Evolutionary conservation across 2,113 vertebrate genomes (phyloP).

Genomic region (Alaudala cheleensis): DNA sequence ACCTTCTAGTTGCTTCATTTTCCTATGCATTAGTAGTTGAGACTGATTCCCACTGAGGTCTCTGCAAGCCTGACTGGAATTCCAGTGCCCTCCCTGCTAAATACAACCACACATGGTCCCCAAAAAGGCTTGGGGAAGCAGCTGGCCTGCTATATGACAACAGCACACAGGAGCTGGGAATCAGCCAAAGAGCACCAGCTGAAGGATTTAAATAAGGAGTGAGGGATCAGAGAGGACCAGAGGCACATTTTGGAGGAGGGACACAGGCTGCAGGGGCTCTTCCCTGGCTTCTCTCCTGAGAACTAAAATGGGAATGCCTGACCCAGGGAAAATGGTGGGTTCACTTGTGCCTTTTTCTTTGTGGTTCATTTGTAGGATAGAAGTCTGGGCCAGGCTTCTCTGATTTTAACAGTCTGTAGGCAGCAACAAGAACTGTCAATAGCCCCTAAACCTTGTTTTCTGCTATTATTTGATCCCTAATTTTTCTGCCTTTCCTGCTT

Average conservation of each 20-base stretch:
- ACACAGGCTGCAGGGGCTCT: neutral
- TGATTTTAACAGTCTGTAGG: neutral
- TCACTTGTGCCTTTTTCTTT: neutral
- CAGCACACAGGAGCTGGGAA: neutral
- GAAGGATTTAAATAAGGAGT: neutral
- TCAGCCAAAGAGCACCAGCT: neutral
- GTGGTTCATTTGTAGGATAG: neutral
- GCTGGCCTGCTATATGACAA: slow-evolving; percentile 17
- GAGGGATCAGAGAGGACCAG: neutral
- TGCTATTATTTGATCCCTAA: neutral
- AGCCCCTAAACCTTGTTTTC: neutral
- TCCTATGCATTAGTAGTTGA: neutral
- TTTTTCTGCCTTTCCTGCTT: neutral
- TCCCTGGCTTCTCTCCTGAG: neutral
- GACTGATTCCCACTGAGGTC: neutral
- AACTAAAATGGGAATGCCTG: neutral
- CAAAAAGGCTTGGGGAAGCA: neutral
- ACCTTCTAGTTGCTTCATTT: neutral
- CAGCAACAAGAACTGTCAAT: neutral
- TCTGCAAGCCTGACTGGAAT: neutral
- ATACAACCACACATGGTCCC: neutral
- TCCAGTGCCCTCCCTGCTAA: slow-evolving; percentile 22
- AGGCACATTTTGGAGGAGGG: rapidly evolving
- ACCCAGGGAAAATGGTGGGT: neutral
- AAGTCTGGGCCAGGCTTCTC: neutral